Base-by-base conservation (phyloP, 2,113 vertebrate species). In the Myxocyprinus asiaticus region DNA sequence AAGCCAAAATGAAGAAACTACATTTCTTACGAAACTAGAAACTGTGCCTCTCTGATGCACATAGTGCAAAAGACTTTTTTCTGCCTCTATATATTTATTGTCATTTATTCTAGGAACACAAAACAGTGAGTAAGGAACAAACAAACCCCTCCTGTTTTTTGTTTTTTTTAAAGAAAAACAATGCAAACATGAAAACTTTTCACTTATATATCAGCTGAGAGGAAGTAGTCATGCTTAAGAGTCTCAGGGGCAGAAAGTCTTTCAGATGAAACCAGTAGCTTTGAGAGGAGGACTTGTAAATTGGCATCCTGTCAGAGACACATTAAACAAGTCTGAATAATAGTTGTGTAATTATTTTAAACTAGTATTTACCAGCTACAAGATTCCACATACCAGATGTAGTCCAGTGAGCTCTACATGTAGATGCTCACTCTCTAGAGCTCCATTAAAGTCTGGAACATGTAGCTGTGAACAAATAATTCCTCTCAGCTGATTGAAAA, bases 401-500 rank as follows among this genome's bases (percentile, higher is more conserved):
- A 91, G 77, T 0, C 50, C 80, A 77, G 88, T 86, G 51, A 90
- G 61, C 12, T 92, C 85, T 0, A 88, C 90, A 33, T 84, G 88
- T 15, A 61, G 74, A 87, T 88, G 89, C 80, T 91, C 90, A 79
- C 80, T 80, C 76, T 91, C 91, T 51, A 85, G 47, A 47, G 70
- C 61, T 86, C 91, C 87, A 47, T 88, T 81, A 78, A 90, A 84
- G 47, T 83, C 90, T 83, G 88, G 87, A 86, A 87, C 51, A 10
- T 89, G 87, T 69, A 95, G 88, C 92, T 94, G 78, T 48, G 87
- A 89, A 65, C 0, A 78, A 44, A 70, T 4, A 67, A 63, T 43
- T 11, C 8, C 11, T 9, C 6, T 47, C 64, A 48, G 51, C 6
- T 53, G 10, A 53, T 58, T 6, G 1, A 51, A 42, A 51, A 75